Evolutionary conservation across 2,888 invertebrate species (phyloP).

Genomic region (Orthonychiurus folsomi): DNA sequence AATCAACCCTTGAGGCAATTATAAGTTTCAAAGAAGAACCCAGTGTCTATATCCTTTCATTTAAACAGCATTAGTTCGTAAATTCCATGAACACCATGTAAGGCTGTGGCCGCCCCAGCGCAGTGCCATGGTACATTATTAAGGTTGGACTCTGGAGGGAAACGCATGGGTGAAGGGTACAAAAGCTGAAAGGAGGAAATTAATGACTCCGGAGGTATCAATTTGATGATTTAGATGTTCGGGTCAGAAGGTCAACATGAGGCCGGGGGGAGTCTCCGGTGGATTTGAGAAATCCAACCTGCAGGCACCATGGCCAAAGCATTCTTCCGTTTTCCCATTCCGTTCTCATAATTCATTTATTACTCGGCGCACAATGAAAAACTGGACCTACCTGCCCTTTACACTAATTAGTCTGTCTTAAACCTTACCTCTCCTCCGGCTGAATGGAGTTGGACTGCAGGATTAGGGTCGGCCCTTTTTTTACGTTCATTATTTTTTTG

Average conservation of each 20-base stretch:
- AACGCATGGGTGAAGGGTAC: background rate
- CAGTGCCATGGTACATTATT: too few relatives aligned
- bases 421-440: conserved; percentile 19
- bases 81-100: too few relatives aligned
- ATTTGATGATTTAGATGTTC: conserved; percentile 13
- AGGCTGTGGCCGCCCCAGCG: too few relatives aligned
- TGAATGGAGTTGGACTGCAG: too few relatives aligned
- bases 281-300: background rate
- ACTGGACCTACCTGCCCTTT: conserved; percentile 3
- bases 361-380: background rate
- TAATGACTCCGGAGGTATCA: background rate
- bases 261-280: background rate
- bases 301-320: too few relatives aligned
- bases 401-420: conserved; percentile 11
- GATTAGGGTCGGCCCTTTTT: too few relatives aligned
- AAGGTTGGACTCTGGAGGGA: too few relatives aligned
- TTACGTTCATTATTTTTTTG: too few relatives aligned
- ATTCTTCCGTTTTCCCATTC: background rate
- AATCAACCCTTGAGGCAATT: too few relatives aligned
- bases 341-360: conserved; percentile 10
- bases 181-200: background rate
- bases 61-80: background rate
- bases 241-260: conserved; percentile 8
- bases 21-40: too few relatives aligned
- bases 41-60: background rate